Base-by-base conservation (phyloP, 2,797 vertebrate species). In the Myotis vivesi region DNA sequence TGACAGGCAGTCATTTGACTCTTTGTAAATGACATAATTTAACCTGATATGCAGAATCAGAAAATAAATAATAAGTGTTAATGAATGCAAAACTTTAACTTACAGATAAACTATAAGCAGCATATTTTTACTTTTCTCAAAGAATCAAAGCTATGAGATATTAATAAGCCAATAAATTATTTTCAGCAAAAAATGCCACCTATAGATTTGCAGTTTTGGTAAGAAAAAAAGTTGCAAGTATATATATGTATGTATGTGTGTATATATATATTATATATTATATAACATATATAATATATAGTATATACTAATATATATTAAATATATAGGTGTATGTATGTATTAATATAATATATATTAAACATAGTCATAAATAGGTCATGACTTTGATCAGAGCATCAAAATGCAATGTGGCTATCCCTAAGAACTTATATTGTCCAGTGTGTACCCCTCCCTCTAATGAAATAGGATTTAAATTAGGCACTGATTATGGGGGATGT, bases 61-160 rank as follows among this genome's bases (percentile, higher is more conserved):
- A 33, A 51, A 86, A 86, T 86, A 86, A 82, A 92, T 38, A 81
- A 80, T 76, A 20, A 17, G 30, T 81, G 59, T 46, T 76, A 53
- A 16, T 41, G 4, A 87, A 64, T 19, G 11, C n/a, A 44, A 84
- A 80, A 28, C 51, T 76, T 36, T 51, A 49, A 82, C 25, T 84
- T 71, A 25, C 22, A 82, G 64, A 41, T 77, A 82, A 80, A 62
- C 92, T 62, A 8, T 19, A 77, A 73, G 44, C 71, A 85, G 23
- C 71, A 25, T 86, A 83, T 36, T 88, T 91, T 86, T 69, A 66
- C 28, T 76, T 94, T 77, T 33, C 55, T 87, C 77, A 77, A 90
- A 82, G 49, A 73, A 84, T 66, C 23, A 72, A 69, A 95, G 28
- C 73, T 22, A 55, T 64, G 44, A 72, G 12, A 19, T 44, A 66